A percentile compares a stretch with the other conserved stretches of the same genome.
Evolutionary conservation across 2,888 invertebrate species (phyloP).

Genomic region (Laothoe populi): DNA sequence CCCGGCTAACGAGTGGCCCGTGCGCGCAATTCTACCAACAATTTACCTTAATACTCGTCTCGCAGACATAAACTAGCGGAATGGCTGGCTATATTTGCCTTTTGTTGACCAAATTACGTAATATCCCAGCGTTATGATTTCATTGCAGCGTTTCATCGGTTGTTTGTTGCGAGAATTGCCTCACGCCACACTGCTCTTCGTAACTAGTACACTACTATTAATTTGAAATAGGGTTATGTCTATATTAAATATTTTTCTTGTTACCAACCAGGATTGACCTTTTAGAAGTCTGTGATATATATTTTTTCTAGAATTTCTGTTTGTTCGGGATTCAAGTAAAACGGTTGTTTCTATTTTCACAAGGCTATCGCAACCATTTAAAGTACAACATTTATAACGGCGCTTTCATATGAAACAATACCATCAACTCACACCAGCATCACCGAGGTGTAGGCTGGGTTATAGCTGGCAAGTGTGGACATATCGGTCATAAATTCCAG

Average conservation of each 20-base stretch:
- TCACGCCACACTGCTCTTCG: not conserved
- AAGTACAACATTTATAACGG: too few relatives aligned
- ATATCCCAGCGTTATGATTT: conserved; percentile 70
- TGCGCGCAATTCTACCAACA: conserved; percentile 78
- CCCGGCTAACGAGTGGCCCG: conserved; percentile 79
- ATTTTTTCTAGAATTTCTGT: too few relatives aligned
- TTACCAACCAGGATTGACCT: too few relatives aligned
- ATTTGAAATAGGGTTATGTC: not conserved
- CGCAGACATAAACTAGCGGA: conserved; percentile 76
- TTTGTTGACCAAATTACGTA: conserved; percentile 78
- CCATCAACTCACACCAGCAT: too few relatives aligned
- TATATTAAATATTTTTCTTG: conserved; percentile 25
- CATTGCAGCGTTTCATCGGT: conserved; percentile 55
- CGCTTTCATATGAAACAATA: too few relatives aligned
- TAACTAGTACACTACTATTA: not conserved
- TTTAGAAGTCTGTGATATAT: too few relatives aligned
- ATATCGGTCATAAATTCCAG: too few relatives aligned
- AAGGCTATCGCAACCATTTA: too few relatives aligned
- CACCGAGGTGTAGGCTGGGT: too few relatives aligned
- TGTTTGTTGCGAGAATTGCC: conserved; percentile 4
- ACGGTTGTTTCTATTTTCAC: too few relatives aligned
- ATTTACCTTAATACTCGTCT: conserved; percentile 80
- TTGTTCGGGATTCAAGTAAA: too few relatives aligned
- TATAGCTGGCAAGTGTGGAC: too few relatives aligned
- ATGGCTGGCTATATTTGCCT: conserved; percentile 73